Evolutionary conservation across 2,797 vertebrate species (phyloP), one percentile per base, ranked within the genome.

Genomic region (Takifugu ocellatus): DNA sequence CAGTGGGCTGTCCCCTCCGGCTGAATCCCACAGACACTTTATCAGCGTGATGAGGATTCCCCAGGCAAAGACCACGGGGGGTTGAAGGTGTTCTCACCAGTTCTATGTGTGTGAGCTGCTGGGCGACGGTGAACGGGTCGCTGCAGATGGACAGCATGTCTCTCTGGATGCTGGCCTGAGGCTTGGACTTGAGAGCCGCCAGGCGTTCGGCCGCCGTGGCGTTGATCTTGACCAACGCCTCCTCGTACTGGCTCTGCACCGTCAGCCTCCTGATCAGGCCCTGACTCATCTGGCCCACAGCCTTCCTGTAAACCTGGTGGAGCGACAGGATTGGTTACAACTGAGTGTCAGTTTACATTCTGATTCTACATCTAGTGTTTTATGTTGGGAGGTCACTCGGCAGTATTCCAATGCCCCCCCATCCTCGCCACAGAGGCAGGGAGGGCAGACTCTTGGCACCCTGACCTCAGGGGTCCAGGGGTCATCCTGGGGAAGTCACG

Each of bases 41-140:
- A 39, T 39, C 36, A 39, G 25, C 15, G 8, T 7, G 29, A 51
- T 8, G 9, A 25, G 39, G 36, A 39, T 47, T 47, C 24, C 24
- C 25, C 8, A 36, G 25, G 47, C 4, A 6, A 26, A 45, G 9
- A 39, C 31, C 17, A 50, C 21, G 14, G 12, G 6, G 16, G 12
- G 9, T 39, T 3, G 5, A 12, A 2, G 6, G 2, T 5, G 9
- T 2, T 25, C 87, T 94, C 82, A 98, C 96, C 84, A 98, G 90
- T 61, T 99, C 96, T 63, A 99, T 92, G 83, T 96, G 94, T 0
- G 96, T 98, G 84, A 99, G 92, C 82, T 99, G 96, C 72, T 99
- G 96, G 50, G 96, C 96, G 61, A 98, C 79, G 0, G 91, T 91
- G 43, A 95, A 98, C 1, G 96, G 93, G 83, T 98, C 95, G 3